These are phyloP conservation scores for Danaus chrysippus DNA, from an alignment of 2,888 invertebrate genomes.

Conservation along the genomic window DNA sequence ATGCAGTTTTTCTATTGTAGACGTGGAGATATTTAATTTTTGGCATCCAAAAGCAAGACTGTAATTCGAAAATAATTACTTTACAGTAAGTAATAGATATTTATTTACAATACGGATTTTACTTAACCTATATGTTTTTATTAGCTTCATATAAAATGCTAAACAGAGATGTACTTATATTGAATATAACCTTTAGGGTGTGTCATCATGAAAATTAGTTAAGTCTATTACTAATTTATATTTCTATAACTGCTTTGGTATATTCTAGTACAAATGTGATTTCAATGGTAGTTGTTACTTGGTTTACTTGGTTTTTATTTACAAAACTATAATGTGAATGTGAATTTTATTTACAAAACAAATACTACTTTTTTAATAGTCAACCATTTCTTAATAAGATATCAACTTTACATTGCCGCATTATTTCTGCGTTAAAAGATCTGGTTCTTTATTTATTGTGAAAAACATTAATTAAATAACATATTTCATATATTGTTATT, in stretches of 20 bases:
- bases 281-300: background rate
- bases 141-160: background rate
- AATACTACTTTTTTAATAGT: no score
- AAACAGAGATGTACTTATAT: no score
- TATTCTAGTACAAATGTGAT: background rate
- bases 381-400: no score
- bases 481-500: no score
- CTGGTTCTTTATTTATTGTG: no score
- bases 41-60: background rate
- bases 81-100: background rate
- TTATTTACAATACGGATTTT: background rate
- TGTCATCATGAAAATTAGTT: background rate
- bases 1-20: conserved; percentile 4
- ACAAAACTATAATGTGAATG: no score
- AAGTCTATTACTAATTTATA: background rate
- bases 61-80: background rate
- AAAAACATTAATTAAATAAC: no score
- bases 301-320: background rate
- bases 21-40: background rate
- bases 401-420: no score
- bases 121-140: background rate
- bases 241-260: background rate
- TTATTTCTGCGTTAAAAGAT: no score
- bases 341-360: no score
- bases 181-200: background rate